Base-by-base conservation (phyloP, 2,888 invertebrate genomes). In the Scaptomyza parva region DNA sequence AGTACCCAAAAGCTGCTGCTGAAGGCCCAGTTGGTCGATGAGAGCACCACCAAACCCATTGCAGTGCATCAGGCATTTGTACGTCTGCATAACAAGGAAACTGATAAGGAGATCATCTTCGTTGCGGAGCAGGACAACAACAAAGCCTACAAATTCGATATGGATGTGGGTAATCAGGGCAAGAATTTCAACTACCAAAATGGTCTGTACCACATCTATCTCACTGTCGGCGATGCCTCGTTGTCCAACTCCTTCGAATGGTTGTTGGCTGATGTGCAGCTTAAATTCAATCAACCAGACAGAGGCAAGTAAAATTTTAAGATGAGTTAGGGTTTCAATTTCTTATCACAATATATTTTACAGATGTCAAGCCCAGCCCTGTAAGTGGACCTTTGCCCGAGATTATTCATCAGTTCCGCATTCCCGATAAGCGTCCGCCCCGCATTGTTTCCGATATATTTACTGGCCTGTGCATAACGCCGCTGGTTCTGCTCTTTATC, bases 181-280 rank as follows among this genome's bases (percentile, higher is more conserved):
- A 94, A 95, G 84, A 97, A 97, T 86, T 95, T 99, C 86, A 94
- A 94, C 60, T 93, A 94, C 74, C 92, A 93, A 55, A 96, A 96
- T 44, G 99, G 98, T 35, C 91, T 93, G 43, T 98, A 98, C 92
- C 93, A 94, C 68, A 93, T 99, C 72, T 96, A 96, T 78, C 90
- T 99, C 69, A 95, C 97, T 76, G 93, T 99, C 54, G 99, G 99
- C 4, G 99, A 99, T 93, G 95, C 97, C 60, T 94, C 97, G 6
- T 94, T 98, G 65, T 95, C 96, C 76, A 98, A 97, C 92, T 97
- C 99, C 12, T 93, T 99, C 87, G 94, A 95, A 39, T 99, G 99
- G 98, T 91, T 93, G 40, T 90, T 99, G 51, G 97, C 96, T 39
- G 95, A 95, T 55, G 93, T 98, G 5, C 93, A 93, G 59, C 92